Conservation (phyloP, 2,888 invertebrate genomes). For the Onchidella celtica region DNA sequence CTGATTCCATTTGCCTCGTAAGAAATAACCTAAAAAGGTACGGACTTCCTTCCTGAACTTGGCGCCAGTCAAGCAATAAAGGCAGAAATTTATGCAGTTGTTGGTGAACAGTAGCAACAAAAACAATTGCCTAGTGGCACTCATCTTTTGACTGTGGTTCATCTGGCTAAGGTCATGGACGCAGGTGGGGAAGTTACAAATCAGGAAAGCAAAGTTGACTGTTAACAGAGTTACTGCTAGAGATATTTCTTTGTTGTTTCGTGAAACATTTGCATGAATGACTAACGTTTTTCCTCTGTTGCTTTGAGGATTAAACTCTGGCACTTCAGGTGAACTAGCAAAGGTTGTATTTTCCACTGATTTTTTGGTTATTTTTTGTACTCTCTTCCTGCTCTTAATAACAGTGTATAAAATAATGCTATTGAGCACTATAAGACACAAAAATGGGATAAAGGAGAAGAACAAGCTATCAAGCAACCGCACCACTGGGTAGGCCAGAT, state of each 20-base stretch:
- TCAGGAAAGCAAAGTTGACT: not conserved
- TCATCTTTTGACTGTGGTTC: too few species aligned
- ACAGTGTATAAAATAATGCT: not conserved
- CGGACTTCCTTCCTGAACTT: conserved; percentile 6
- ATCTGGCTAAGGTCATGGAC: too few species aligned
- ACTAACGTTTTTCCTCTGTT: too few species aligned
- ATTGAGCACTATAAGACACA: not conserved
- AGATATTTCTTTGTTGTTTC: not conserved
- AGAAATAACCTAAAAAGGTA: not conserved
- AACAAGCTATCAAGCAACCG: not conserved
- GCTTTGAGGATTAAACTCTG: too few species aligned
- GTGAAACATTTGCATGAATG: not conserved
- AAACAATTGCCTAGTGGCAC: too few species aligned
- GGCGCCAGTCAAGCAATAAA: conserved; percentile 17
- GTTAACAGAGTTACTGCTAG: not conserved
- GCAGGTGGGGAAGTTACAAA: conserved; percentile 10
- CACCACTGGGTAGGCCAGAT: not conserved
- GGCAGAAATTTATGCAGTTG: conserved; percentile 1
- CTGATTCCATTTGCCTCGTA: not conserved
- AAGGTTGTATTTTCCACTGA: too few species aligned
- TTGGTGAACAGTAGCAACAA: conserved; percentile 14
- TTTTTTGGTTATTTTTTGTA: not conserved
- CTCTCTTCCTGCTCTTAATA: not conserved
- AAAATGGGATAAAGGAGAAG: not conserved
- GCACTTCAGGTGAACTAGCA: too few species aligned